phyloP scores from a whole-genome alignment of 2,888 invertebrate species.

The Drosophila meridionalis region DNA sequence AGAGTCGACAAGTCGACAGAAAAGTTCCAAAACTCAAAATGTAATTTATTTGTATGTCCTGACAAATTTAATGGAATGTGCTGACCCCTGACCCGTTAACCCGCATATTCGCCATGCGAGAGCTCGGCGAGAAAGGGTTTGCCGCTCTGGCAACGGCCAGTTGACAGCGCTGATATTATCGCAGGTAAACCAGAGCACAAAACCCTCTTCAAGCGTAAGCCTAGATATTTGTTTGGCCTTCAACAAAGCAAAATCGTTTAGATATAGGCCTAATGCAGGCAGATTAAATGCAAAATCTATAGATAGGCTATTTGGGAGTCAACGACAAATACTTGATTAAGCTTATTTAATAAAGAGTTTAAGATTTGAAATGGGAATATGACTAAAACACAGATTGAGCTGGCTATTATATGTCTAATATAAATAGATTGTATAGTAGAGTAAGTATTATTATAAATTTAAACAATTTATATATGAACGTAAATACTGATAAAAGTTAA shows the following conservation, averaged over 20 bases:
- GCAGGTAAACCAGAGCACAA: constrained; percentile 10
- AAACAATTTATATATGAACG: no score
- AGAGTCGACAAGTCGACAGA: constrained; percentile 42
- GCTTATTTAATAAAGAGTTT: not conserved
- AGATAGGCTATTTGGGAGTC: constrained; percentile 2
- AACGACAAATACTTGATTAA: not conserved
- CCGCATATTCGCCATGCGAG: constrained; percentile 29
- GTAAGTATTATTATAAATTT: no score
- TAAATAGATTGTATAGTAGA: not conserved
- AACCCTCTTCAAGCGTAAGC: constrained; percentile 55
- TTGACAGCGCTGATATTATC: constrained; percentile 38
- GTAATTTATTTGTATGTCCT: constrained; percentile 69
- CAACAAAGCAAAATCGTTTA: constrained; percentile 17
- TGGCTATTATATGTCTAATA: not conserved
- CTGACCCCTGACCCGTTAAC: constrained; percentile 65
- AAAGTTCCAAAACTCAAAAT: constrained; percentile 31
- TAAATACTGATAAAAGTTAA: no score
- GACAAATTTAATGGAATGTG: constrained; percentile 69
- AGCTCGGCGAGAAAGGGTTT: constrained; percentile 27
- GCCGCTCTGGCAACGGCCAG: constrained; percentile 15
- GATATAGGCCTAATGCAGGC: constrained; percentile 17
- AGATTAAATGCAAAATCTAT: constrained; percentile 6
- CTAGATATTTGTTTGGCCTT: constrained; percentile 52
- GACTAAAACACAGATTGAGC: not conserved
- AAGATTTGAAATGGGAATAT: not conserved